Percentiles rank a stretch among this genome's conserved stretches.
phyloP scores from a whole-genome alignment of 1,140 invertebrate species.

The fruit fly (Drosophila melanogaster) region Release_6_plus_ISO1_MT NC_004354.4:4152501-4153000 shows the following conservation, averaged over 20 bases:
- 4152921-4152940: conserved; percentile 54
- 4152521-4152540: conserved; percentile 44
- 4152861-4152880: neutral
- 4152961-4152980: conserved; percentile 1
- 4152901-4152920: conserved; percentile 30
- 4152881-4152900: conserved; percentile 2
- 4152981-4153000: neutral
- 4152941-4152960: conserved; percentile 33
- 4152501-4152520: neutral
- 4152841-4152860: neutral
- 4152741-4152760: too few species aligned
- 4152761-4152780: neutral
- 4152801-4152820: too few species aligned
- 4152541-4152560: conserved; percentile 44
- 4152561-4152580: conserved; percentile 43
- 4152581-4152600: conserved; percentile 60
- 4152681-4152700: neutral
- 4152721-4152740: neutral
- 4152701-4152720: neutral
- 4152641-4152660: conserved; percentile 1
- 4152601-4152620: conserved; percentile 28
- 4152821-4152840: neutral
- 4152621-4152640: conserved; percentile 36
- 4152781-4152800: neutral
- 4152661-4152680: conserved; percentile 2